phyloP scores from a whole-genome alignment of 1,140 invertebrate genomes.

The Psilanteris sp. region DNA sequence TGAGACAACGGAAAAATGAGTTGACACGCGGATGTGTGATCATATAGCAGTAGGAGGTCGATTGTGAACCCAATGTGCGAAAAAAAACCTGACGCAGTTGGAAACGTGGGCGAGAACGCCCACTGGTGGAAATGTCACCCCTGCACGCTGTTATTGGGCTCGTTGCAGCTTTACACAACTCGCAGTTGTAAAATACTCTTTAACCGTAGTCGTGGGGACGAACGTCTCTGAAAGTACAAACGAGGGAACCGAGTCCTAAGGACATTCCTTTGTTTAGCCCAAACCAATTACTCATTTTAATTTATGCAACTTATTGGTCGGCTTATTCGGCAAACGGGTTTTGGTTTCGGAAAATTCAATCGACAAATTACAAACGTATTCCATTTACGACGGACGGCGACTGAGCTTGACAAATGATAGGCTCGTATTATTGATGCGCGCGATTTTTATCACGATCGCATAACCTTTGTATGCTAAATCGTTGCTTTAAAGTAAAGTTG shows the following conservation, averaged over 20 bases:
- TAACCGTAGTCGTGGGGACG: constrained; percentile 6
- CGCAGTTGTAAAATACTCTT: too few species aligned
- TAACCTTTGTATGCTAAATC: too few species aligned
- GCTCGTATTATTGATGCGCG: too few species aligned
- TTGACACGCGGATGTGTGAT: too few species aligned
- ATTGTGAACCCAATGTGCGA: constrained; percentile 6
- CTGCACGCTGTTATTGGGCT: constrained; percentile 14
- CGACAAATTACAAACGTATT: neutral
- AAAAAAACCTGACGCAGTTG: constrained; percentile 26
- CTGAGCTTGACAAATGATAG: too few species aligned
- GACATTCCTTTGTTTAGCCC: constrained; percentile 23
- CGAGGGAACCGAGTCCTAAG: constrained; percentile 23
- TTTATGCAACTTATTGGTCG: constrained; percentile 18
- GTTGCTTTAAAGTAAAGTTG: too few species aligned
- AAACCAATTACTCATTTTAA: constrained; percentile 23
- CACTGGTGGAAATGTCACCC: constrained; percentile 56
- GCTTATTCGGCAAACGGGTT: constrained; percentile 23
- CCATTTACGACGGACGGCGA: too few species aligned
- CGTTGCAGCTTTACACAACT: too few species aligned
- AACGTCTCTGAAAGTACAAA: constrained; percentile 5
- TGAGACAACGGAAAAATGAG: too few species aligned
- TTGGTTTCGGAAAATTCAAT: constrained; percentile 25
- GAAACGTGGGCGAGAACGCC: constrained; percentile 31
- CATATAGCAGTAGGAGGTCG: constrained; percentile 6
- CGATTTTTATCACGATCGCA: too few species aligned